A percentile compares a stretch with the other conserved stretches of the same genome.
These are phyloP conservation scores for Dinomys branickii DNA, from an alignment of 2,113 vertebrate genomes.

Conservation along the genomic window DNA sequence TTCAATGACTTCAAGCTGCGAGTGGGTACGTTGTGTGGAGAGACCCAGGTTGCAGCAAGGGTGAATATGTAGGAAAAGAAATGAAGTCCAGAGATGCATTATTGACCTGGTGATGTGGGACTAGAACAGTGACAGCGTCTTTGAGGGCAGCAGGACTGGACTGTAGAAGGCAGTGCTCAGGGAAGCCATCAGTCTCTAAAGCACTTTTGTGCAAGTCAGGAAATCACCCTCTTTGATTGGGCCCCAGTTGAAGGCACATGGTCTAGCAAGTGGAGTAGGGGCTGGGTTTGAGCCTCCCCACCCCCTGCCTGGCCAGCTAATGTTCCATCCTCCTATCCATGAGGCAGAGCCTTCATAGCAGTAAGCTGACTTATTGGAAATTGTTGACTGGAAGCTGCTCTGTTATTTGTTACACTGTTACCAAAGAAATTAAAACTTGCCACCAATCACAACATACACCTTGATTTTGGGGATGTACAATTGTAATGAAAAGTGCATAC, in stretches of 20 bases:
- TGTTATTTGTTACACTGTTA: fast-evolving
- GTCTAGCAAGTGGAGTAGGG: fast-evolving
- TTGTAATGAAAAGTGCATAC: neutral
- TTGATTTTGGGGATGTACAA: neutral
- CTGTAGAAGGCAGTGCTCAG: too few species aligned
- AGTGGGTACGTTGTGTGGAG: constrained; percentile 90
- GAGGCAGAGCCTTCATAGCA: fast-evolving
- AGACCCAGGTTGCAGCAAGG: fast-evolving
- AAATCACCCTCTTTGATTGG: neutral
- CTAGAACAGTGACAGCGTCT: fast-evolving
- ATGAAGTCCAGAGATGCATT: fast-evolving
- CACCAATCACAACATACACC: fast-evolving
- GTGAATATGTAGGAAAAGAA: fast-evolving
- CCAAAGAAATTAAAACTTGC: neutral
- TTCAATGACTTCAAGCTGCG: constrained; percentile 99
- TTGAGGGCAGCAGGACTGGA: fast-evolving
- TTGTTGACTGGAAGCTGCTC: fast-evolving
- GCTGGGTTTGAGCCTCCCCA: neutral
- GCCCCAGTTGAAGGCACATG: too few species aligned
- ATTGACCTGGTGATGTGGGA: fast-evolving
- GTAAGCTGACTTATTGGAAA: neutral
- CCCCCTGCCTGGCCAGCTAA: fast-evolving
- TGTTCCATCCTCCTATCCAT: neutral
- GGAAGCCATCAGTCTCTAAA: too few species aligned
- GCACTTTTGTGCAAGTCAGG: neutral